phyloP scores from a whole-genome alignment of 2,113 vertebrate genomes.

The Cephalopholis sonnerati region DNA sequence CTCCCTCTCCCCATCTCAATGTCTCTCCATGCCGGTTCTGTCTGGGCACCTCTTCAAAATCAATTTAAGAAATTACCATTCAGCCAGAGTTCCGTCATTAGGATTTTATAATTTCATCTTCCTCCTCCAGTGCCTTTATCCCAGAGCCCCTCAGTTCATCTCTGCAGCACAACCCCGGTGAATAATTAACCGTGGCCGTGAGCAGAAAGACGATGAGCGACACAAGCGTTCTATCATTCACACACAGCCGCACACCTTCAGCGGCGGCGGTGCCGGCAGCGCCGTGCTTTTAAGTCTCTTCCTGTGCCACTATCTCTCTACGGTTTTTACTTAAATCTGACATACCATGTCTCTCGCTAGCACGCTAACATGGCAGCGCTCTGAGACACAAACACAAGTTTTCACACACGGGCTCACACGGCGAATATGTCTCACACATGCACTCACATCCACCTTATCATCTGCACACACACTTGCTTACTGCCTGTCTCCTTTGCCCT shows the following conservation, averaged over 20 bases:
- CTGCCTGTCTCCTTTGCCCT: conserved; percentile 43
- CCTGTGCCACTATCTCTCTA: conserved; percentile 28
- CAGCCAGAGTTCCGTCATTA: conserved; percentile 81
- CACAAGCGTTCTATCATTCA: conserved; percentile 63
- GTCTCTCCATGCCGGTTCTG: conserved; percentile 62
- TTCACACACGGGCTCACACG: background rate
- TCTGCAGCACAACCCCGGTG: conserved; percentile 80
- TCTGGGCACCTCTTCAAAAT: conserved; percentile 83
- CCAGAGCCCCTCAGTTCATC: conserved; percentile 80
- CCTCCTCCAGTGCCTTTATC: conserved; percentile 81
- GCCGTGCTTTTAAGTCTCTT: conserved; percentile 34
- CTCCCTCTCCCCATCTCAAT: conserved; percentile 42
- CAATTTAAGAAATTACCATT: conserved; percentile 84
- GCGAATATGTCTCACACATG: conserved; percentile 14
- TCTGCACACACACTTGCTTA: conserved; percentile 30
- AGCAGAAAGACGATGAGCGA: conserved; percentile 79
- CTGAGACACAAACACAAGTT: conserved; percentile 29
- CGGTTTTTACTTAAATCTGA: conserved; percentile 52
- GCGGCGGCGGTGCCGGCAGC: background rate
- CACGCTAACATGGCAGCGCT: conserved; percentile 18
- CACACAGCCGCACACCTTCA: conserved; percentile 62
- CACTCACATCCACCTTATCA: conserved; percentile 51
- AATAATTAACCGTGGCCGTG: conserved; percentile 84
- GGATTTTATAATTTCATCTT: conserved; percentile 86
- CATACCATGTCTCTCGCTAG: conserved; percentile 17